These are phyloP conservation scores for Saimiri boliviensis DNA, from an alignment of 2,113 vertebrate species.

Conservation along the genomic window DNA sequence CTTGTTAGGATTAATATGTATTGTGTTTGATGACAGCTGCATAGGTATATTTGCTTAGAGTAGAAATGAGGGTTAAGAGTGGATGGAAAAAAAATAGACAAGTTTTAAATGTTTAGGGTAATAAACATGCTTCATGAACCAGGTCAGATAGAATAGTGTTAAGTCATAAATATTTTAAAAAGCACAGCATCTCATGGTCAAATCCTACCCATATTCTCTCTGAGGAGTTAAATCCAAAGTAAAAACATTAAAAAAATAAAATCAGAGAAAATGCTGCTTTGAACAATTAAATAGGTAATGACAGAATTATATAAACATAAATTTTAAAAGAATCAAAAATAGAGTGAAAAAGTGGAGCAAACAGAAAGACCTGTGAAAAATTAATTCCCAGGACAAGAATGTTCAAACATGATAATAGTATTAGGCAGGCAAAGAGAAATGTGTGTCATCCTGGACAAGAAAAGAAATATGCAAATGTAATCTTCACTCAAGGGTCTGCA, in stretches of 20 bases:
- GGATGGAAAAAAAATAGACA: background rate
- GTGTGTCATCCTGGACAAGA: constrained; percentile 67
- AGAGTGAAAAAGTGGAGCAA: constrained; percentile 56
- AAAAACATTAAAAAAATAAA: background rate
- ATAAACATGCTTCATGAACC: background rate
- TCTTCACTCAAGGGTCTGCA: constrained; percentile 70
- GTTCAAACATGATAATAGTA: constrained; percentile 71
- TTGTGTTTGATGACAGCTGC: background rate
- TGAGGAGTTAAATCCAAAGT: constrained; percentile 1
- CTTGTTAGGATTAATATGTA: background rate
- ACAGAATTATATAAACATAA: constrained; percentile 49
- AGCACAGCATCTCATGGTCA: background rate
- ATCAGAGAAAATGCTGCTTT: constrained; percentile 54
- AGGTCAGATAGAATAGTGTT: background rate
- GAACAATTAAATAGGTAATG: constrained; percentile 57
- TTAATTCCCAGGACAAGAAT: constrained; percentile 72
- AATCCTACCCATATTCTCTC: background rate
- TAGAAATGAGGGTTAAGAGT: background rate
- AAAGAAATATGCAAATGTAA: constrained; percentile 78
- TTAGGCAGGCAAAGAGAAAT: constrained; percentile 72
- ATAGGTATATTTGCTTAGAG: background rate
- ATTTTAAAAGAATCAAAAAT: constrained; percentile 52
- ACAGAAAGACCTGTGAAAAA: constrained; percentile 65
- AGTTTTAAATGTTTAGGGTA: constrained; percentile 34
- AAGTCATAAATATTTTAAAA: constrained; percentile 53